Percentiles rank a stretch among this genome's conserved stretches.
phyloP scores from a whole-genome alignment of 2,113 vertebrate genomes.

The Furnarius figulus region DNA sequence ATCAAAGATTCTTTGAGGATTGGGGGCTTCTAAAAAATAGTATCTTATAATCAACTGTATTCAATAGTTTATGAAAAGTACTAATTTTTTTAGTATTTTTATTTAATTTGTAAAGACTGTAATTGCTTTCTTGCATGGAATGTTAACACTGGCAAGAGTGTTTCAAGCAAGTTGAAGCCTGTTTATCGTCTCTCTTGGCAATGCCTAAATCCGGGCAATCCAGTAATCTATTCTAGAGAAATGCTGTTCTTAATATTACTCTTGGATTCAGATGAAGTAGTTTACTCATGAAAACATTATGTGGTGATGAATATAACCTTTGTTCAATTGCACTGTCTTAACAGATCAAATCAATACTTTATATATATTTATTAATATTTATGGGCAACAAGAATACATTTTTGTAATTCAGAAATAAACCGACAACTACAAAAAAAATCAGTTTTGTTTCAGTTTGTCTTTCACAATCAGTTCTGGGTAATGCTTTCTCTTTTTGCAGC shows the following conservation, averaged over 20 bases:
- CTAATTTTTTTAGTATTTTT: background rate
- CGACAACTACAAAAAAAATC: background rate
- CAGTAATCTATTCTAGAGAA: background rate
- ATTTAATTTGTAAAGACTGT: background rate
- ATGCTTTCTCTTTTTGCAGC: background rate
- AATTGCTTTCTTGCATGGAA: background rate
- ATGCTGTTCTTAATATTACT: background rate
- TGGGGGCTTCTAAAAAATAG: background rate
- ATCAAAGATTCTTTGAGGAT: background rate
- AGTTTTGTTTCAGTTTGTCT: background rate
- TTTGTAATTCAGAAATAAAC: background rate
- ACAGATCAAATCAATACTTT: background rate
- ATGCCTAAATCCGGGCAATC: background rate
- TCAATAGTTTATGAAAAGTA: background rate
- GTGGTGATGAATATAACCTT: background rate
- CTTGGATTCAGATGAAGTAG: slow-evolving; percentile 24
- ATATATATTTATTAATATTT: background rate
- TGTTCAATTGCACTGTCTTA: background rate
- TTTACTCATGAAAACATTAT: background rate
- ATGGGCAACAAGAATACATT: background rate
- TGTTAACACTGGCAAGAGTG: background rate
- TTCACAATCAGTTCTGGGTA: background rate
- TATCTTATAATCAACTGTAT: background rate
- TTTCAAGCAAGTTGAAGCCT: slow-evolving; percentile 19
- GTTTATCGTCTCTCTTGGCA: background rate